Evolutionary conservation across 2,113 vertebrate species (phyloP), one percentile per base, ranked within the genome.

Genomic region (Microcebus tavaratra): DNA sequence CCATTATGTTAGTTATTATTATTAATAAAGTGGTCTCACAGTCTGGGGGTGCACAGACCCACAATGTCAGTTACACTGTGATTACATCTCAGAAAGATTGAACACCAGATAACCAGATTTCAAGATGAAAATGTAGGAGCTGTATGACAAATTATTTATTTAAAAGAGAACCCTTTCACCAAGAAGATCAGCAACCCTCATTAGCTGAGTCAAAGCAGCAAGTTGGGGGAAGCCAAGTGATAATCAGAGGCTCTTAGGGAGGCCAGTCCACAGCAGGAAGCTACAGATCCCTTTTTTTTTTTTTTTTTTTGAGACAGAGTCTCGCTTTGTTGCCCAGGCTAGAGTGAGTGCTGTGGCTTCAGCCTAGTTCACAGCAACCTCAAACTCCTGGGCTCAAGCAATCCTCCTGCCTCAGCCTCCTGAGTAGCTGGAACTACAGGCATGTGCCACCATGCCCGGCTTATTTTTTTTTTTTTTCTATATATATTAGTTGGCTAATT

Each of bases 141-240:
- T 72, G 31, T 57, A 57, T 48, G 78, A 63, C 82, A 68, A 76
- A 34, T 93, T 95, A 72, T 84, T 93, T 73, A 80, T 94, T 88
- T 93, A 29, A 78, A 31, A 70, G 80, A 92, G 65, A 75, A 50
- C 5, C 2, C 10, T 18, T 76, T 53, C 48, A 21, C 29, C 50
- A 57, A 63, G 68, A 84, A 59, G 63, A 85, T 55, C 1, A 67
- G 48, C 57, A 70, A 18, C 15, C 34, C 25, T 70, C 12, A 18
- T 42, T 81, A 65, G 18, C 29, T 48, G 36, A 92, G 36, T 88
- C 78, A 95, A 8, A 81, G 45, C 55, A 73, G 17, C 29, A 65
- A 57, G 48, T 65, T 90, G 48, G n/a, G 39, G 68, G 48, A 84
- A 70, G 21, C 27, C 13, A 20, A 50, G 18, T 27, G 68, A 91